These are phyloP conservation scores for Leucozona laternaria DNA, from an alignment of 2,888 invertebrate genomes.

Conservation along the genomic window DNA sequence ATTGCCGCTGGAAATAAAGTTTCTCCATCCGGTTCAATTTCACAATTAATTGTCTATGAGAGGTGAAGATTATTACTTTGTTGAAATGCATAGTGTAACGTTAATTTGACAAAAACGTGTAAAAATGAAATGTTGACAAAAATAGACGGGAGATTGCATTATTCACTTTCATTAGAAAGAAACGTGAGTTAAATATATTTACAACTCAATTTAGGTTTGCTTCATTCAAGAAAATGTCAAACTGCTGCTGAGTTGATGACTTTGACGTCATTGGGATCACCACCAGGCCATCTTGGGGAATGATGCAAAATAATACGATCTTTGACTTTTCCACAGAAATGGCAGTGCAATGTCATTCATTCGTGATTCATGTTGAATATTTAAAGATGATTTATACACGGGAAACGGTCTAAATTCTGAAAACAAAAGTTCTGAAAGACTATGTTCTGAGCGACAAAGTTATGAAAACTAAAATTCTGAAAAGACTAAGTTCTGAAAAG, in stretches of 20 bases:
- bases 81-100: no score
- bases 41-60: slow-evolving; percentile 25
- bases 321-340: slow-evolving; percentile 9
- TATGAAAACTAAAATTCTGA: no score
- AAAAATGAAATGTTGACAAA: slow-evolving; percentile 49
- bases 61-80: no score
- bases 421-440: no score
- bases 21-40: slow-evolving; percentile 29
- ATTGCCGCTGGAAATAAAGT: slow-evolving; percentile 16
- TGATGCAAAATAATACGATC: slow-evolving; percentile 29
- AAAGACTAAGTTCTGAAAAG: no score
- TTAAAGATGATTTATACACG: slow-evolving; percentile 5
- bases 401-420: no score
- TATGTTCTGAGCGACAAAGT: no score
- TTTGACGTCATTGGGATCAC: background rate
- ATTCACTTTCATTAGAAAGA: slow-evolving; percentile 70
- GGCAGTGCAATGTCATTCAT: background rate
- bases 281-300: slow-evolving; percentile 40
- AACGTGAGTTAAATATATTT: slow-evolving; percentile 69
- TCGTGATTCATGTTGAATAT: background rate
- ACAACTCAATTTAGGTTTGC: slow-evolving; percentile 39
- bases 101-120: background rate
- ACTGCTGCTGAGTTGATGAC: background rate
- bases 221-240: slow-evolving; percentile 49
- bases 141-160: slow-evolving; percentile 63